A percentile compares a stretch with the other conserved stretches of the same genome.
Conservation (phyloP, 2,888 invertebrate genomes). For the Caenorhabditis plicata region DNA sequence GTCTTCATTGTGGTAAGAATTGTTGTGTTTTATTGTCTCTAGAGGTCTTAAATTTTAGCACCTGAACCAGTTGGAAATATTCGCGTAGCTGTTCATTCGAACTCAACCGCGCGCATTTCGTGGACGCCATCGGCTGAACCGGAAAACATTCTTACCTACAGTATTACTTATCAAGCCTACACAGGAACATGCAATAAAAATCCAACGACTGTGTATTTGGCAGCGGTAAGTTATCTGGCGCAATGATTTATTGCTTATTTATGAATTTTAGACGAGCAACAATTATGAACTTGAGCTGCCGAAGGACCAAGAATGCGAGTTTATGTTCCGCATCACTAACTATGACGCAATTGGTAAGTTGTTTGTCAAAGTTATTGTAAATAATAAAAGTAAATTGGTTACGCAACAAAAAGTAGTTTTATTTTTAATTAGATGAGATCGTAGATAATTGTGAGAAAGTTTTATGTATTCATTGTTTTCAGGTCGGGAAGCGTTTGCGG, state of each 20-base stretch:
- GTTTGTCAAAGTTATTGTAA: constrained; percentile 7
- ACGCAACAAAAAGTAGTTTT: constrained; percentile 4
- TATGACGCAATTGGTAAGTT: constrained; percentile 51
- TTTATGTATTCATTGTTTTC: constrained; percentile 10
- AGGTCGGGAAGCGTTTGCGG: constrained; percentile 41
- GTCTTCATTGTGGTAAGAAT: constrained; percentile 57
- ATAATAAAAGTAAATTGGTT: constrained; percentile 9
- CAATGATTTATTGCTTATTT: not conserved
- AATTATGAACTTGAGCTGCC: constrained; percentile 40
- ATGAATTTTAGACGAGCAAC: constrained; percentile 39
- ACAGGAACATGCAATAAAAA: constrained; percentile 36
- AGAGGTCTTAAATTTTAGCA: constrained; percentile 34
- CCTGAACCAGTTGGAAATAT: constrained; percentile 59
- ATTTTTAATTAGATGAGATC: not conserved
- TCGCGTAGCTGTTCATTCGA: constrained; percentile 41
- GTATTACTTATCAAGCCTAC: constrained; percentile 37
- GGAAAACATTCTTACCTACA: constrained; percentile 54
- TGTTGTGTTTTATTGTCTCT: not conserved
- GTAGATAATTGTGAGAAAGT: not conserved
- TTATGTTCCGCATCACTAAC: constrained; percentile 52
- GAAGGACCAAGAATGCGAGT: constrained; percentile 47
- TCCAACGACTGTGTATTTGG: constrained; percentile 41
- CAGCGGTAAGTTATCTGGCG: constrained; percentile 35
- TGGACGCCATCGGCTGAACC: constrained; percentile 56
- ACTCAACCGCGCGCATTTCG: constrained; percentile 45